These are phyloP conservation scores for Musca vetustissima DNA, from an alignment of 1,140 invertebrate genomes.

Conservation along the genomic window DNA sequence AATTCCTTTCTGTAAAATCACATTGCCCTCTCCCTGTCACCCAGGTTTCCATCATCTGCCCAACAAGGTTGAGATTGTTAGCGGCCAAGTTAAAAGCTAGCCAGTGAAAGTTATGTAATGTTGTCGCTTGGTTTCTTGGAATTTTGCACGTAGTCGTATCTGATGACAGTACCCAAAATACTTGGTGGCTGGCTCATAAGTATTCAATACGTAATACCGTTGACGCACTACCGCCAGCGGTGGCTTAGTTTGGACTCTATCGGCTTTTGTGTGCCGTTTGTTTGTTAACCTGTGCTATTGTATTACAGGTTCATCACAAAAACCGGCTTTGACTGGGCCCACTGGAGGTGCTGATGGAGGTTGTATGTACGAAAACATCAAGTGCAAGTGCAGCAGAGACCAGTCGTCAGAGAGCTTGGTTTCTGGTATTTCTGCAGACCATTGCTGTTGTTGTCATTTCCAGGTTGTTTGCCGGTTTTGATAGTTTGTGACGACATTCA, in stretches of 20 bases:
- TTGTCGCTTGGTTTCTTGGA: not conserved
- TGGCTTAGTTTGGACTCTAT: not conserved
- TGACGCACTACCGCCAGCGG: not conserved
- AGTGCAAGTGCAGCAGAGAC: constrained; percentile 14
- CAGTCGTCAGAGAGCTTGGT: not conserved
- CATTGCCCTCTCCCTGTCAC: too few relatives aligned
- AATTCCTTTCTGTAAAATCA: too few relatives aligned
- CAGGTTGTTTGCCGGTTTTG: not conserved
- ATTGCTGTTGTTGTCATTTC: not conserved
- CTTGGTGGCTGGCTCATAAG: too few relatives aligned
- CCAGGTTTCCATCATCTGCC: too few relatives aligned
- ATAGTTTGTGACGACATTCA: not conserved
- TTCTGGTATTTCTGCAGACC: too few relatives aligned
- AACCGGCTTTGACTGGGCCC: not conserved
- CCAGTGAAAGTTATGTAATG: constrained; percentile 21
- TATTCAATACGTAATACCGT: not conserved
- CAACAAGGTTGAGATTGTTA: too few relatives aligned
- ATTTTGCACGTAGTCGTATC: constrained; percentile 5
- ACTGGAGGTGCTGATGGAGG: not conserved
- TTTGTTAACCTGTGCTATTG: too few relatives aligned
- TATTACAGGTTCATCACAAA: not conserved
- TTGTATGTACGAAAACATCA: not conserved
- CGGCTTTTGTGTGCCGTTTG: too few relatives aligned
- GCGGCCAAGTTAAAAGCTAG: not conserved
- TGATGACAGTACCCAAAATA: too few relatives aligned